phyloP scores from a whole-genome alignment of 2,113 vertebrate species.

The Phainopepla nitens region DNA sequence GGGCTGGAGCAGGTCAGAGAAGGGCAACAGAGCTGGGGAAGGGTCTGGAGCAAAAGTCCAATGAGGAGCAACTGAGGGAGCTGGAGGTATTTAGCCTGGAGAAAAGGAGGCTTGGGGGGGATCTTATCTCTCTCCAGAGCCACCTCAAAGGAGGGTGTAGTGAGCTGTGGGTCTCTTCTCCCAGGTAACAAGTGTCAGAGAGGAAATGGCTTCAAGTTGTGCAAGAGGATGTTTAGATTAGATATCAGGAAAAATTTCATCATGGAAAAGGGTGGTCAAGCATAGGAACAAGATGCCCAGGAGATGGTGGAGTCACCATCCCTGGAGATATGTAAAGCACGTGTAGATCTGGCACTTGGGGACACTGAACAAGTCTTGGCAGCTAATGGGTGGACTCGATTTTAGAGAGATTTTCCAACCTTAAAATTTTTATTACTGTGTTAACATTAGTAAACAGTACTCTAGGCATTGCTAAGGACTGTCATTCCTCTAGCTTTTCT shows the following conservation, averaged over 20 bases:
- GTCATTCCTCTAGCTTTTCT: not conserved
- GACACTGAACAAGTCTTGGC: not conserved
- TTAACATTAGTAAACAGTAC: not conserved
- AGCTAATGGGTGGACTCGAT: not conserved
- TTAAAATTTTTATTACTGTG: not conserved
- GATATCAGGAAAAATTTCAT: not conserved
- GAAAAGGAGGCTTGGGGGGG: not conserved
- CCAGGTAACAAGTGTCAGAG: not conserved
- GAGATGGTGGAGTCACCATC: not conserved
- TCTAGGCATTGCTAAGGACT: not conserved
- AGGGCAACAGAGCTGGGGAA: accelerated
- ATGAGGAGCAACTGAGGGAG: not conserved
- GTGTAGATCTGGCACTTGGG: not conserved
- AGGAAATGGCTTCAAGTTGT: not conserved
- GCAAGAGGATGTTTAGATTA: not conserved
- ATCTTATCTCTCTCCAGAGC: not conserved
- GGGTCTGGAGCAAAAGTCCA: not conserved
- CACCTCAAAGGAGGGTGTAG: accelerated
- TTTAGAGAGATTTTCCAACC: not conserved
- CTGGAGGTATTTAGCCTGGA: accelerated
- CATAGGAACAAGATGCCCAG: not conserved
- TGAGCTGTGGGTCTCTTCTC: not conserved
- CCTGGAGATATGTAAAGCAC: not conserved
- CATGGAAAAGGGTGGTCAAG: not conserved
- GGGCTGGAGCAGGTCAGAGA: accelerated